Conservation (phyloP, 2,888 invertebrate species). For the Lepidochrysops patricia region DNA sequence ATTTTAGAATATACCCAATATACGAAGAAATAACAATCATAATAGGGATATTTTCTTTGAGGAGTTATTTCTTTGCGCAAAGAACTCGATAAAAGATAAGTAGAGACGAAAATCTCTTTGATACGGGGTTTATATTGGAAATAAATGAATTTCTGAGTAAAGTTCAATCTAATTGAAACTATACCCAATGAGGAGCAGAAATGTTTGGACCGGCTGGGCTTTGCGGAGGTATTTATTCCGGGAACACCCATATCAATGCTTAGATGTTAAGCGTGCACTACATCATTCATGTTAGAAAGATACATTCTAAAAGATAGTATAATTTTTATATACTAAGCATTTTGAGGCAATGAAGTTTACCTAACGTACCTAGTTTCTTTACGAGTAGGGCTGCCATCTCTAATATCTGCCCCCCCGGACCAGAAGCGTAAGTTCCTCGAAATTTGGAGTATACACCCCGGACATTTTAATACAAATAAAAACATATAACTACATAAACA, state of each 20-base stretch:
- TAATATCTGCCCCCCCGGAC: too few relatives aligned
- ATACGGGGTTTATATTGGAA: slow-evolving; percentile 13
- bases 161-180: not conserved
- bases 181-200: not conserved
- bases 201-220: not conserved
- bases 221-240: not conserved
- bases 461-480: too few relatives aligned
- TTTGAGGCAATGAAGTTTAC: too few relatives aligned
- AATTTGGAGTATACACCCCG: too few relatives aligned
- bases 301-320: too few relatives aligned
- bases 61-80: not conserved
- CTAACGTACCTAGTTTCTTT: too few relatives aligned
- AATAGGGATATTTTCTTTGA: slow-evolving; percentile 1
- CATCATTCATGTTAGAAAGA: not conserved
- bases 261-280: not conserved
- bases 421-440: too few relatives aligned
- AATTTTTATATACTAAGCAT: too few relatives aligned
- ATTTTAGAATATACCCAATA: not conserved
- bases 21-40: not conserved
- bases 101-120: not conserved
- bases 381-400: too few relatives aligned
- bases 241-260: not conserved
- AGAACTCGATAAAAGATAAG: not conserved
- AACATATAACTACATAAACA: too few relatives aligned
- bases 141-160: slow-evolving; percentile 1